Evolutionary conservation across 2,113 vertebrate genomes (phyloP), one percentile per base, ranked within the genome.

Genomic region (Pseudolaguvia tuberculata): DNA sequence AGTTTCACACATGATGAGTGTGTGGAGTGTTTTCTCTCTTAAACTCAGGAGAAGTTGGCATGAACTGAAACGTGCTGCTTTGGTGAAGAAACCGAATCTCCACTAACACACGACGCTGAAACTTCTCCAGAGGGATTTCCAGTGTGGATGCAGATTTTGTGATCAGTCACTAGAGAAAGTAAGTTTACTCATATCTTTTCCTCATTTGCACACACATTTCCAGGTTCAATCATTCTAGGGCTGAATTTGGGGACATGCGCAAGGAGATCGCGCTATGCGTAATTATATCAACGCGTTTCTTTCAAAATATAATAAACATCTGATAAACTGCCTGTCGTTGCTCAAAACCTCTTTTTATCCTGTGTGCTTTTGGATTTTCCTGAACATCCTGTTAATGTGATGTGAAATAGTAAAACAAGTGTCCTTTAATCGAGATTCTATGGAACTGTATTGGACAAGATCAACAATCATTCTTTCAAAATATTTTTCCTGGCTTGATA

Each of bases 41-140:
- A 53, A 70, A 52, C 67, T 39, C 18, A 29, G 53, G 18, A 39
- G n/a, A 56, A 56, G 68, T 70, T 70, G 68, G 17, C 31, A 70
- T 39, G 29, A 35, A 13, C 27, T 17, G 45, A 35, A 35, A 20
- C 58, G 29, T 29, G 18, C 61, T 3, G 62, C 39, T 25, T 45
- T 47, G 21, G 5, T 15, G 8, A 17, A 48, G 21, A 47, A 17
- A 10, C 42, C 25, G 42, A 25, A 66, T 25, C 21, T 47, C 21
- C 21, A 35, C 56, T 5, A 25, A 57, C 52, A 57, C 63, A 29
- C 63, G 3, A 45, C 45, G 45, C 63, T 29, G 63, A 47, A 67
- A 18, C 63, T 12, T 8, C 0, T 52, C 48, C 7, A 1, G 2
- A 35, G 29, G 21, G 39, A 42, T 42, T 21, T 5, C 0, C 20